These are phyloP conservation scores for Coleophora deauratella DNA, from an alignment of 2,888 invertebrate species.

Conservation along the genomic window DNA sequence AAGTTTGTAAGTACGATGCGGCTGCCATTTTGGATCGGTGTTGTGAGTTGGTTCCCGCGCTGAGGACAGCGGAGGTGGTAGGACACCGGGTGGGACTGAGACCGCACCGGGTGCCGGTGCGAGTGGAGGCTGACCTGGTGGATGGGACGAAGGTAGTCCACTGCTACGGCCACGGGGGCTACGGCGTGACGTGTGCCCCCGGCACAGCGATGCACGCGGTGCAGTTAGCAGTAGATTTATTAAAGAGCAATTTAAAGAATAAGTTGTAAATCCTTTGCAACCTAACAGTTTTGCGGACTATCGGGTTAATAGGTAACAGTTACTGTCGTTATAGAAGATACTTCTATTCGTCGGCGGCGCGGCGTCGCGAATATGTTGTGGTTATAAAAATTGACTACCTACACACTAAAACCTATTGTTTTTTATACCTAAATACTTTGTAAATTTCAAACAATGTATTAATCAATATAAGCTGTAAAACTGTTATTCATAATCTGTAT, in stretches of 20 bases:
- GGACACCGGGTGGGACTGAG: conserved; percentile 84
- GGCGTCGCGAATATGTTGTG: too few species aligned
- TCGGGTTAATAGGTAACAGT: not conserved
- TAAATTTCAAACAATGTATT: too few species aligned
- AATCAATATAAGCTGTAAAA: too few species aligned
- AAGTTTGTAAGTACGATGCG: conserved; percentile 81
- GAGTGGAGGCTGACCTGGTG: conserved; percentile 80
- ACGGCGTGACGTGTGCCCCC: conserved; percentile 92
- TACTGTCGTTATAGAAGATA: too few species aligned
- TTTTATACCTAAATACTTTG: too few species aligned
- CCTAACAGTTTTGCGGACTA: not conserved
- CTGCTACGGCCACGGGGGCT: conserved; percentile 96
- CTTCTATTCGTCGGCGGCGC: too few species aligned
- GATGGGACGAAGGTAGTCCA: conserved; percentile 81
- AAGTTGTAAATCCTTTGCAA: conserved; percentile 39
- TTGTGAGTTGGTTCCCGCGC: conserved; percentile 80
- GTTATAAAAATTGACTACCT: too few species aligned
- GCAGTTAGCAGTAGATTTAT: conserved; percentile 75
- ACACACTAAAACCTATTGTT: too few species aligned
- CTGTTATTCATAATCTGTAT: too few species aligned
- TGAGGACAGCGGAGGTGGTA: conserved; percentile 74
- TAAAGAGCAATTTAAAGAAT: conserved; percentile 40
- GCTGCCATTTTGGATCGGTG: conserved; percentile 87
- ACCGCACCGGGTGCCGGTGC: conserved; percentile 83
- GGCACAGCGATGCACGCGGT: conserved; percentile 89